Base-by-base conservation (phyloP, 2,113 vertebrate species). In the Mellivora capensis region DNA sequence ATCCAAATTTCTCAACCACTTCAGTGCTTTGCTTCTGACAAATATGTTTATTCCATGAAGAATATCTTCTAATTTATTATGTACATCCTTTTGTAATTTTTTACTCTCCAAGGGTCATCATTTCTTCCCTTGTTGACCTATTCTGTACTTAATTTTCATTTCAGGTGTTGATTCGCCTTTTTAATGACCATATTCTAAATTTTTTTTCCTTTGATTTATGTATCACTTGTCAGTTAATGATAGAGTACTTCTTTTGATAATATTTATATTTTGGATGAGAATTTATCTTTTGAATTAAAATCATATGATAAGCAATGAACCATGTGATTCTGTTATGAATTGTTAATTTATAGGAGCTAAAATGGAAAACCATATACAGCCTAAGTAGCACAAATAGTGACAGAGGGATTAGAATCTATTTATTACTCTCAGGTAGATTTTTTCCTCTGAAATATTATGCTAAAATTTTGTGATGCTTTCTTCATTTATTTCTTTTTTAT, bases 381-480 rank as follows among this genome's bases (percentile, higher is more conserved):
- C 10, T 62, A 90, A 57, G 42, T 82, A 44, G 80, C 44, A 31
- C 62, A 87, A 52, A 57, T 80, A 89, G 13, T 90, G 39, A 90
- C 23, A 77, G 57, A 96, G 84, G 20, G 29, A 47, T 42, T 96
- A 81, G 34, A 91, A 74, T 95, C 4, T 91, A 81, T 94, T 89
- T 86, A 23, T 34, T 29, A 91, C 1, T 71, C 77, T 25, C 10
- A 92, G 12, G 8, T 79, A 87, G n/a, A 67, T 83, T 61, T 62
- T 62, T 27, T 31, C n/a, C 17, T 42, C 44, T 61, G 34, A 29
- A 79, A 57, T 77, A 90, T 72, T 34, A 69, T 90, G 37, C 54
- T 82, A 11, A 96, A 89, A 90, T 79, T 64, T 94, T 94, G 20
- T 49, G 21, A 84, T 64, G 57, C 2, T 84, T 77, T 69, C 47